These are phyloP conservation scores for Hyaena hyaena DNA, from an alignment of 2,113 vertebrate genomes.

Conservation along the genomic window DNA sequence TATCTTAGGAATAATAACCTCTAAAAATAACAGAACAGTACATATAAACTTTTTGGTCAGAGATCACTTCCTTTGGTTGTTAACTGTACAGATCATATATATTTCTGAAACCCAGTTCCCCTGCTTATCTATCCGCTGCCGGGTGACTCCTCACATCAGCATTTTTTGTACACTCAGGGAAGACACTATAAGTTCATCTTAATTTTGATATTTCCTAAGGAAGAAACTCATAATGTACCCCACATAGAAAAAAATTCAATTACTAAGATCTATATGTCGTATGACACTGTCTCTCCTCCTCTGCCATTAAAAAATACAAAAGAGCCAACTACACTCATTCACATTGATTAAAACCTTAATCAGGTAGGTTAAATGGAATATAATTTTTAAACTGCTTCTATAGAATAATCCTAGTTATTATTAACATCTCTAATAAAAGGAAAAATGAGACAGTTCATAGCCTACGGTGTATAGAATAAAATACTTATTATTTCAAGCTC, in stretches of 20 bases:
- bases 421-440: constrained; percentile 39
- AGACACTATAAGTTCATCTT: constrained; percentile 47
- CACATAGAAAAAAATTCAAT: constrained; percentile 14
- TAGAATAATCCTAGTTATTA: constrained; percentile 19
- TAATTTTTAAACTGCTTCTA: constrained; percentile 33
- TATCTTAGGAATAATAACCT: constrained; percentile 11
- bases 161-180: background rate
- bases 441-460: background rate
- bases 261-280: background rate
- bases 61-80: background rate
- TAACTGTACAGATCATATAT: background rate
- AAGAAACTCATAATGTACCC: background rate
- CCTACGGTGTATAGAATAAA: background rate
- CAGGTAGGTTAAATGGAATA: background rate
- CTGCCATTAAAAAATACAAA: background rate
- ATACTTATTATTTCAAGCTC: constrained; percentile 26
- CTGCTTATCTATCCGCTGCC: background rate
- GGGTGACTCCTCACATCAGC: background rate
- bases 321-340: background rate
- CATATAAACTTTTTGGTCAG: background rate
- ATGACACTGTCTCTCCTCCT: background rate
- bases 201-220: background rate
- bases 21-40: constrained; percentile 32
- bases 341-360: background rate
- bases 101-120: constrained; percentile 4